Evolutionary conservation across 1,140 invertebrate species (phyloP).

Genomic region (Drosophila hydei): DNA sequence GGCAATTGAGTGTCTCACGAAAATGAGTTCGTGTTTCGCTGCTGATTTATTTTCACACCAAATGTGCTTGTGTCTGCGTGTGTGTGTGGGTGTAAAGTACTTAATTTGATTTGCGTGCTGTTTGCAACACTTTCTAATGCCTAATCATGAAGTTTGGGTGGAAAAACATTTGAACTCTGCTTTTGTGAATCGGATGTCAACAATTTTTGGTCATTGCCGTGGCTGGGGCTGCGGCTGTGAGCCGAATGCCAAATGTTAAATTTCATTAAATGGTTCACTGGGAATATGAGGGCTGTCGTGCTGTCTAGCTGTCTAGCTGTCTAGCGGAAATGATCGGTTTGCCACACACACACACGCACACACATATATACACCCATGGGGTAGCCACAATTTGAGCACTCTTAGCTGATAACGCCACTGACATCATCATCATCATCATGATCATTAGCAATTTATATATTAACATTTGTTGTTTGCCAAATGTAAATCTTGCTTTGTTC

Average conservation of each 20-base stretch:
- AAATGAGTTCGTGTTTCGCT: slow-evolving; percentile 39
- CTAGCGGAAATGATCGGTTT: slow-evolving; percentile 43
- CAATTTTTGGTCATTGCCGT: slow-evolving; percentile 25
- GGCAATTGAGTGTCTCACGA: slow-evolving; percentile 40
- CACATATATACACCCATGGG: neutral
- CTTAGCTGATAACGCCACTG: slow-evolving; percentile 34
- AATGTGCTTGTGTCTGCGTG: slow-evolving; percentile 11
- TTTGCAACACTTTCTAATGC: slow-evolving; percentile 70
- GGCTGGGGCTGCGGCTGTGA: neutral
- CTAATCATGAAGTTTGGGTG: slow-evolving; percentile 39
- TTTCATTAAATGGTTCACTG: neutral
- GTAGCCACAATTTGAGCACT: neutral
- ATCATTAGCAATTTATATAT: slow-evolving; percentile 18
- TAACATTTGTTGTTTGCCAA: slow-evolving; percentile 34
- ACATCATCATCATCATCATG: slow-evolving; percentile 32
- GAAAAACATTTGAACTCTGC: slow-evolving; percentile 32
- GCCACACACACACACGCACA: slow-evolving; percentile 2
- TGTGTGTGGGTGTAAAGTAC: slow-evolving; percentile 14
- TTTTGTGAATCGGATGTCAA: slow-evolving; percentile 41
- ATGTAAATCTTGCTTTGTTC: slow-evolving; percentile 15
- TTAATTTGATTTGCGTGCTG: slow-evolving; percentile 55
- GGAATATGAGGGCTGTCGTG: slow-evolving; percentile 17
- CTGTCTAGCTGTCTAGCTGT: slow-evolving; percentile 1
- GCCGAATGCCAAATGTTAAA: slow-evolving; percentile 14
- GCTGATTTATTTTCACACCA: slow-evolving; percentile 30